Base-by-base conservation (phyloP, 2,888 invertebrate species). In the Dilophus febrilis region DNA sequence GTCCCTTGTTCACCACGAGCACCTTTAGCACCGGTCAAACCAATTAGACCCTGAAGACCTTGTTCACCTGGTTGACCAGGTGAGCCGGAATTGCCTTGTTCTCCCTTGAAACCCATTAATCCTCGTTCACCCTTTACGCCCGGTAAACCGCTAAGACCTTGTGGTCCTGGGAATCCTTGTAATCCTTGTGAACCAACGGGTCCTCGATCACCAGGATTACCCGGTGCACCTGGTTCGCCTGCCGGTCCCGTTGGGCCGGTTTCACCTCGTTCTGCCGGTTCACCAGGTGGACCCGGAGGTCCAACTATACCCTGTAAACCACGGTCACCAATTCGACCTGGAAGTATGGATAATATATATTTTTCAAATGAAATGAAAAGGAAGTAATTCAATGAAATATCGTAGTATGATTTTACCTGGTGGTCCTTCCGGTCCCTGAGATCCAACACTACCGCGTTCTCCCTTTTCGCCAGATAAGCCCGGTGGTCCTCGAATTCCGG, bases 181-280 rank as follows among this genome's bases (percentile, higher is more conserved):
- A 67, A 49, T 2, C 82, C 83, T 48, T 74, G 77, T 5, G 72
- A 61, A 3, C 86, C 86, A 19, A 72, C 67, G 16, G 70, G 67
- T 2, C 86, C 86, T 43, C 83, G 61, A 49, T 84, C 83, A 29
- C 85, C 86, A 3, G 74, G 69, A 2, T 69, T 67, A 1, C 86
- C 86, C 2, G 70, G 60, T n/a, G 83, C 76, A 2, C 85, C 85
- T 12, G 67, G 55, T 50, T 80, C 80, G 28, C 80, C 80, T 6
- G 76, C 68, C 1, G 69, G 59, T 2, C 86, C 86, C 1, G 80
- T 72, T 5, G 70, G 61, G n/a, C 85, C 85, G 1, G 77, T 68
- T 50, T 83, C 83, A 16, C 85, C 84, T 51, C 83, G 65, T 57
- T 84, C 83, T 0, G 79, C 85, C 35, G 80, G 75, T 58, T 85